Conservation (phyloP, 2,797 vertebrate genomes). For the Salarias fasciatus region DNA sequence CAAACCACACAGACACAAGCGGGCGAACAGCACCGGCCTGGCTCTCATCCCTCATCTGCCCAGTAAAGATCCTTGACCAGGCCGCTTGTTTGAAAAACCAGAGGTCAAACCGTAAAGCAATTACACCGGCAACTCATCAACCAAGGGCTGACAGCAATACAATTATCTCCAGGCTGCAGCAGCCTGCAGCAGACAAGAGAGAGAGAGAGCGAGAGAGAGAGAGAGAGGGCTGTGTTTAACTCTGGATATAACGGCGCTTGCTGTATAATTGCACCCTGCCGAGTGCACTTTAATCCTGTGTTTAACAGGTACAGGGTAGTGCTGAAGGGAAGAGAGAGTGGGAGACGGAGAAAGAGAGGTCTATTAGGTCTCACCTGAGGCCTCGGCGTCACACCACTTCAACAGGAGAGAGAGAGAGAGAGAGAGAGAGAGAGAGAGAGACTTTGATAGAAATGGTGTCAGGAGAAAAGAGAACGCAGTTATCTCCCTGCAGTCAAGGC, state of each 20-base stretch:
- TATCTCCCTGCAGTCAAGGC: constrained; percentile 48
- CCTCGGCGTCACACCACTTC: constrained; percentile 43
- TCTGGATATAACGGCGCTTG: constrained; percentile 54
- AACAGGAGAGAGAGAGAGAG: constrained; percentile 36
- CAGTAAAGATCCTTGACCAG: constrained; percentile 73
- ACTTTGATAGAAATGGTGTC: constrained; percentile 22
- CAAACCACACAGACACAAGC: constrained; percentile 28
- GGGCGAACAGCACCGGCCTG: constrained; percentile 23
- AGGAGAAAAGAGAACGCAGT: constrained; percentile 42
- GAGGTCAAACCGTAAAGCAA: constrained; percentile 80
- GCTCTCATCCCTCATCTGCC: constrained; percentile 64
- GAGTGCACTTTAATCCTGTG: constrained; percentile 72
- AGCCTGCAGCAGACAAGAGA: constrained; percentile 40
- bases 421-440: constrained; percentile 12
- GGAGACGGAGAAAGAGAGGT: constrained; percentile 10
- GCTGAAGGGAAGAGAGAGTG: constrained; percentile 31
- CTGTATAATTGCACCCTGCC: constrained; percentile 67
- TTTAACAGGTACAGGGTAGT: constrained; percentile 69
- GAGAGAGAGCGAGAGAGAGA: constrained; percentile 24
- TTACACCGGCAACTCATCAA: constrained; percentile 78
- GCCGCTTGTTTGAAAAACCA: constrained; percentile 74
- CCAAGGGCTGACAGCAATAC: constrained; percentile 77
- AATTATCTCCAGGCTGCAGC: constrained; percentile 72
- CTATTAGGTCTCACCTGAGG: constrained; percentile 57
- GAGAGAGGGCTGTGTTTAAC: constrained; percentile 61